Base-by-base conservation (phyloP, 2,113 vertebrate genomes). In the Butastur rufipennis region DNA sequence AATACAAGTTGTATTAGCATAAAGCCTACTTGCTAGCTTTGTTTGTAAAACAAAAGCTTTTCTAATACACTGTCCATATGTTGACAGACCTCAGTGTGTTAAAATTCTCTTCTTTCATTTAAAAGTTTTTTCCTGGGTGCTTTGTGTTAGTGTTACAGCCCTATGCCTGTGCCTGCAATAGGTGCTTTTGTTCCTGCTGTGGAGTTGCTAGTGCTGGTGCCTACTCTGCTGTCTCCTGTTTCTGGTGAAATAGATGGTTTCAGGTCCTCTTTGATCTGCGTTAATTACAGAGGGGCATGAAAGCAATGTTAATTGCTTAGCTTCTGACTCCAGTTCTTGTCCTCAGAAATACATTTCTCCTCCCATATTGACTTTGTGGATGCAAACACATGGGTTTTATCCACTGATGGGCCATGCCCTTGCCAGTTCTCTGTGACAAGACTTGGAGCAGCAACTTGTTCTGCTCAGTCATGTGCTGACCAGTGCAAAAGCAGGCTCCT, bases 231-330 rank as follows among this genome's bases (percentile, higher is more conserved):
- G 61, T 72, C 84, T 95, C 16, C 29, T 59, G 31, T 67, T 87
- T 73, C 67, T 91, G 83, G 74, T 91, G 94, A 94, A 95, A 95
- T 97, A 88, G 0, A 73, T 81, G 56, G 85, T 55, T 91, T 83
- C 58, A 58, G 67, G 93, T 83, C 67, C 38, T 93, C 95, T 98
- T 97, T 97, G 96, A 97, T 97, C 89, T 95, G 50, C 0, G 2
- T 93, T 97, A 98, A 98, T 98, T 98, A 97, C 65, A 96, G 88
- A 86, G 53, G 88, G 86, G 96, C 93, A 97, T 87, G 95, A 90
- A 94, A 96, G 88, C 88, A 86, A 95, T 97, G 91, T 97, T 98
- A 97, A 98, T 97, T 97, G 94, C 83, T 94, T 95, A 81, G 86
- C 68, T 98, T 86, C 80, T 96, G 83, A 86, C 90, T 96, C 55